Conservation (phyloP, 2,888 invertebrate genomes). For the Drosophila paranaensis region DNA sequence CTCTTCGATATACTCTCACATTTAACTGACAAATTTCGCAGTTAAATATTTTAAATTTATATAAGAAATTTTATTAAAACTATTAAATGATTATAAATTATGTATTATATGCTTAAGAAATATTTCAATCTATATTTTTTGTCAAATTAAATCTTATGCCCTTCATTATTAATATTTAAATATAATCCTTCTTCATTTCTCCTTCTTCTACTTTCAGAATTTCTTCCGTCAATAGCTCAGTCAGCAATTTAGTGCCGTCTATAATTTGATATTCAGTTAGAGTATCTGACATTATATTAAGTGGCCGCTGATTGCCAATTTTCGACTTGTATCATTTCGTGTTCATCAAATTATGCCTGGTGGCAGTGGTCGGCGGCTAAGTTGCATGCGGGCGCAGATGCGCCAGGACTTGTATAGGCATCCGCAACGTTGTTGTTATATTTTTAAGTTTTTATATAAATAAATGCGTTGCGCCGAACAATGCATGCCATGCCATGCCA, state of each 20-base stretch:
- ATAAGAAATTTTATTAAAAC: too few species aligned
- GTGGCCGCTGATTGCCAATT: conserved; percentile 13
- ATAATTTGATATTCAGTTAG: conserved; percentile 8
- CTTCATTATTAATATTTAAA: background rate
- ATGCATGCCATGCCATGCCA: conserved; percentile 41
- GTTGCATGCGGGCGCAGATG: conserved; percentile 55
- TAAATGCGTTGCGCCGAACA: conserved; percentile 67
- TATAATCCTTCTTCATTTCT: background rate
- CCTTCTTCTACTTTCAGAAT: too few species aligned
- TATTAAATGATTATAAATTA: too few species aligned
- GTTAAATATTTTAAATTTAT: too few species aligned
- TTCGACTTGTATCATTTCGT: conserved; percentile 67
- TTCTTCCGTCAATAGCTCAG: background rate
- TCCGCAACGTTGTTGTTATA: conserved; percentile 63
- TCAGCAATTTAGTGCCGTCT: background rate
- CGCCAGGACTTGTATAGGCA: conserved; percentile 78
- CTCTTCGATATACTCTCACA: too few species aligned
- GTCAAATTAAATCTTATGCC: too few species aligned
- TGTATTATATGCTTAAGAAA: too few species aligned
- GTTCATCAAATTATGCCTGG: conserved; percentile 67
- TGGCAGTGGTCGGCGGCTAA: conserved; percentile 47
- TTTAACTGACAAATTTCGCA: too few species aligned
- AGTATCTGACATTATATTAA: conserved; percentile 44
- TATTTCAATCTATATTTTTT: too few species aligned
- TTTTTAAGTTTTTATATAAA: conserved; percentile 79